Percentiles rank a stretch among this genome's conserved stretches.
These are phyloP conservation scores for Eleginops maclovinus DNA, from an alignment of 2,113 vertebrate species.

Conservation along the genomic window DNA sequence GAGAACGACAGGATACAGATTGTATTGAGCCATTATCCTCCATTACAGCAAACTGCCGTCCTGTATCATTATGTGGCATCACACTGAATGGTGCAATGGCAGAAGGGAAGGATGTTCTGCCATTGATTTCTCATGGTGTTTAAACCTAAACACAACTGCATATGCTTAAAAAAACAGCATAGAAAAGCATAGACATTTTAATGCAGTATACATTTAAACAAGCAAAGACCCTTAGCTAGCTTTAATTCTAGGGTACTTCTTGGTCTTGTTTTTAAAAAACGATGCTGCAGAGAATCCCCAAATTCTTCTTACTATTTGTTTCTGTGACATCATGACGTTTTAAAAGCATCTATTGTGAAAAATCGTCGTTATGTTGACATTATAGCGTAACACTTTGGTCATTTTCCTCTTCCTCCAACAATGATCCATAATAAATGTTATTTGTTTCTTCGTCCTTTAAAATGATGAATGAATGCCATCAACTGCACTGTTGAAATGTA, in stretches of 20 bases:
- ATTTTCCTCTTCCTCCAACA: neutral
- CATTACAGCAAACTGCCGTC: neutral
- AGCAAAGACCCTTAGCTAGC: too few relatives aligned
- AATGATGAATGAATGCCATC: neutral
- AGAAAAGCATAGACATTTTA: neutral
- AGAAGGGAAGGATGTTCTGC: too few relatives aligned
- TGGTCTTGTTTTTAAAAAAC: neutral
- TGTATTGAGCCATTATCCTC: neutral
- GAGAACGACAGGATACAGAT: neutral
- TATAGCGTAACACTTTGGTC: too few relatives aligned
- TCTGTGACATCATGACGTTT: neutral
- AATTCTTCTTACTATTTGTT: neutral
- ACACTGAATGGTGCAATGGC: too few relatives aligned
- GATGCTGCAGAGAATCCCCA: neutral
- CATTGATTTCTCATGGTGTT: too few relatives aligned
- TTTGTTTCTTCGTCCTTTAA: neutral
- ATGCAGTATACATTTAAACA: neutral
- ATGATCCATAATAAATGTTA: neutral
- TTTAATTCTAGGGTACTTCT: neutral
- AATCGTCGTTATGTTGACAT: neutral
- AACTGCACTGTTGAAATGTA: neutral
- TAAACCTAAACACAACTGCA: neutral
- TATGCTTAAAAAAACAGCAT: too few relatives aligned
- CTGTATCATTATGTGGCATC: neutral
- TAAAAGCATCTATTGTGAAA: neutral